Percentiles rank a stretch among this genome's conserved stretches.
These are phyloP conservation scores for Trypoxylon attenuatum DNA, from an alignment of 2,888 invertebrate genomes.

Conservation along the genomic window DNA sequence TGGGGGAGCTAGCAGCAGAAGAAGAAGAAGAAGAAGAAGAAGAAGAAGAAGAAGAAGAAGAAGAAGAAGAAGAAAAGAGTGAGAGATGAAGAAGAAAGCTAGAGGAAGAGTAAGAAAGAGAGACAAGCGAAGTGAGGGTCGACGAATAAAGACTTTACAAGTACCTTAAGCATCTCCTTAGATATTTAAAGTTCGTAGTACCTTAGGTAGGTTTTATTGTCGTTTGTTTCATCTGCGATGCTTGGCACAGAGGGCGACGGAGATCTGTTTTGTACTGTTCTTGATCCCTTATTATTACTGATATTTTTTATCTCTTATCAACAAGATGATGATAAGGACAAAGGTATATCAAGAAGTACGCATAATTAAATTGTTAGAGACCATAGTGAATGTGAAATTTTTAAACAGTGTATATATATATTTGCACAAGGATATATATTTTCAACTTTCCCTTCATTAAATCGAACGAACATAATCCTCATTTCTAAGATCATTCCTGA, in stretches of 20 bases:
- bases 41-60: constrained; percentile 9
- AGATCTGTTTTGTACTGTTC: constrained; percentile 21
- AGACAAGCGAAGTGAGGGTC: too few relatives aligned
- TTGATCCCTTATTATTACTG: constrained; percentile 14
- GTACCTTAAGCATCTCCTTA: constrained; percentile 68
- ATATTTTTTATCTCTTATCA: constrained; percentile 8
- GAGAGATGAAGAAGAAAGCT: neutral
- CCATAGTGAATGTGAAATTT: too few relatives aligned
- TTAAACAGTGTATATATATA: too few relatives aligned
- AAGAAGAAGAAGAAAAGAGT: too few relatives aligned
- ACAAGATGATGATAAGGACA: too few relatives aligned
- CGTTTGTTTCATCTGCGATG: constrained; percentile 27
- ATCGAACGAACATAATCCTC: too few relatives aligned
- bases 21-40: constrained; percentile 7
- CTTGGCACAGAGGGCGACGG: constrained; percentile 5
- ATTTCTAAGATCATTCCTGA: too few relatives aligned
- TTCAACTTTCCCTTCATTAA: too few relatives aligned
- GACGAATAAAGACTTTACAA: constrained; percentile 68
- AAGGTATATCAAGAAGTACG: too few relatives aligned
- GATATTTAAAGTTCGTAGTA: constrained; percentile 60
- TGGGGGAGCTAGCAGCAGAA: too few relatives aligned
- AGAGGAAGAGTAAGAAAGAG: constrained; percentile 2
- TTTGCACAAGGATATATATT: too few relatives aligned
- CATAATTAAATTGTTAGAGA: too few relatives aligned
- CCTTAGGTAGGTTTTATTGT: constrained; percentile 40